Base-by-base conservation (phyloP, 2,113 vertebrate genomes). In the Leucoraja erinaceus region DNA sequence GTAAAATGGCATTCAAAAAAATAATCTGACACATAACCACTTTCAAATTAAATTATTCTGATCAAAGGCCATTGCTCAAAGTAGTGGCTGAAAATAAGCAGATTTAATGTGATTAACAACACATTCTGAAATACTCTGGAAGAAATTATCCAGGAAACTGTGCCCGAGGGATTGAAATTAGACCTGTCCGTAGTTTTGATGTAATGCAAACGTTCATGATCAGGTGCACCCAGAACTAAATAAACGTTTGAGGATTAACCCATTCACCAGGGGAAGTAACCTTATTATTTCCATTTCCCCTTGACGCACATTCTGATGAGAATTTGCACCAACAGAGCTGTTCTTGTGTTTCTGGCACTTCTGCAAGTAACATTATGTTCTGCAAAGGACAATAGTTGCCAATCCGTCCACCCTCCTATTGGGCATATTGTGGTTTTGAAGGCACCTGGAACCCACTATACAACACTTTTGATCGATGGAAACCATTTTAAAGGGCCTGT, bases 1-100 rank as follows among this genome's bases (percentile, higher is more conserved):
- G 20, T 72, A 74, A 77, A 31, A 38, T 70, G 66, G 38, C 28
- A 81, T n/a, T n/a, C 5, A 93, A 93, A 93, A 92, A 92, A 86
- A 70, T 33, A 93, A 92, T 66, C 74, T 92, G 72, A 72, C 93
- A 92, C 93, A 91, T 93, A 93, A 68, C 77, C 78, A 91, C 93
- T 93, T 93, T 93, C 66, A 81, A 92, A 83, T 59, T 16, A 88
- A 88, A 72, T 91, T 91, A 91, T 91, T 31, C 72, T 70, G 33
- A 91, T 91, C 66, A 70, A 91, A 74, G 90, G 68, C 33, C 28
- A 54, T 72, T 91, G 90, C 90, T 54, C 38, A 91, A 72, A 28
- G 22, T 74, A 91, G 47, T 91, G 90, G 33, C 90, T 74, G 90
- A 91, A 91, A 91, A 74, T 91, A 91, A 91, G 54, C 90, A 54